These are phyloP conservation scores for Oeneis ivallda DNA, from an alignment of 2,888 invertebrate genomes.

Conservation along the genomic window DNA sequence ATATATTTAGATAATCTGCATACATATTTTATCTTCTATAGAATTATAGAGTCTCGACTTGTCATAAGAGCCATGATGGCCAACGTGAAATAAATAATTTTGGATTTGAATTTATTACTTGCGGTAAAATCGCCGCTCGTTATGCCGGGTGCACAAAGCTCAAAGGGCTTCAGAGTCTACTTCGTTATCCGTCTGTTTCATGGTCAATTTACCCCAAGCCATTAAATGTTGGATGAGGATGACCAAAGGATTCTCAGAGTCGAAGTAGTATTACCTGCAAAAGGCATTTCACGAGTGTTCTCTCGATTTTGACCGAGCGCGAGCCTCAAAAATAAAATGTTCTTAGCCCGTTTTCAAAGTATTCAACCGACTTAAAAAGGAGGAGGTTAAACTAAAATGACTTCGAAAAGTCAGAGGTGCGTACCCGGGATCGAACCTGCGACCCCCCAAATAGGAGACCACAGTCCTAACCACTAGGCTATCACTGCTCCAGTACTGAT, in stretches of 20 bases:
- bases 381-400: no score
- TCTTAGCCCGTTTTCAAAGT: no score
- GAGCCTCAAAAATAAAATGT: background rate
- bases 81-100: background rate
- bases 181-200: conserved; percentile 9
- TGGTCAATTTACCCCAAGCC: conserved; percentile 2
- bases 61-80: no score
- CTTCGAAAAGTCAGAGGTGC: no score
- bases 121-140: background rate
- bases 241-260: background rate
- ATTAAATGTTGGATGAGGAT: conserved; percentile 1
- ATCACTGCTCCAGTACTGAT: no score
- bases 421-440: no score
- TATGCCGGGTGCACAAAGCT: background rate
- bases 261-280: background rate
- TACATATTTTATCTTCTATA: no score
- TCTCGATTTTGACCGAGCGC: background rate
- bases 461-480: no score
- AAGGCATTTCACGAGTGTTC: background rate
- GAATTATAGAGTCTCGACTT: no score
- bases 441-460: no score
- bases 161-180: conserved; percentile 2
- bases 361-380: no score
- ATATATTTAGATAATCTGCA: no score
- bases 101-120: background rate